Evolutionary conservation across 2,888 invertebrate species (phyloP), one percentile per base, ranked within the genome.

Genomic region (Eudemis profundana): DNA sequence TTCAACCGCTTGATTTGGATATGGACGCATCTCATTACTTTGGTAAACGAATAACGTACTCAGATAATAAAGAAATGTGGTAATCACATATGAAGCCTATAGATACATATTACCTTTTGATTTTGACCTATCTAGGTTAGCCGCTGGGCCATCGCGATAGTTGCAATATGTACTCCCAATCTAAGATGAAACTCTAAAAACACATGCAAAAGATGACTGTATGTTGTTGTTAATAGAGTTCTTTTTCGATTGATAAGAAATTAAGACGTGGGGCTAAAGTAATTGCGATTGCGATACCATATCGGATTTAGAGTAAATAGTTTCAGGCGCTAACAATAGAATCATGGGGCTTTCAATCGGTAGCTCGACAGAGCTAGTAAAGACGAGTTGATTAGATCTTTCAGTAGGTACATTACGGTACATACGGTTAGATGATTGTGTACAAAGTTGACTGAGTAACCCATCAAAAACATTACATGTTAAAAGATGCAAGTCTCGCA

Each of bases 1-100:
- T 81, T 89, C 87, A 86, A 77, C 75, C 42, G 33, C 44, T 29
- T 64, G 50, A 51, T 64, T 64, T 64, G 70, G 63, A 69, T 69
- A 69, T 69, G 70, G 61, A 68, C 71, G 72, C 75, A 77, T 82
- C 84, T 83, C 83, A 86, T 88, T 86, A 88, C 77, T 79, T 81
- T 79, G 79, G 78, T 79, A 81, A 84, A 85, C 83, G 78, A 78
- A 81, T 79, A 78, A n/a, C n/a, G 78, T 44, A 42, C 29, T 17
- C 19, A 29, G 40, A 15, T 2, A 53, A 29, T 27, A 19, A 2
- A n/a, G 17, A 19, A 44, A 44, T 29, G 56, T n/a, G n/a, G 3
- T 56, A 29, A 29, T 0, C 12, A 0, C 27, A 8, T 29, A 42
- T 29, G 29, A 44, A 29, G 29, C 29, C 42, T 1, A 17, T 44